Base-by-base conservation (phyloP, 2,113 vertebrate species). In the Tylochromis polylepis region DNA sequence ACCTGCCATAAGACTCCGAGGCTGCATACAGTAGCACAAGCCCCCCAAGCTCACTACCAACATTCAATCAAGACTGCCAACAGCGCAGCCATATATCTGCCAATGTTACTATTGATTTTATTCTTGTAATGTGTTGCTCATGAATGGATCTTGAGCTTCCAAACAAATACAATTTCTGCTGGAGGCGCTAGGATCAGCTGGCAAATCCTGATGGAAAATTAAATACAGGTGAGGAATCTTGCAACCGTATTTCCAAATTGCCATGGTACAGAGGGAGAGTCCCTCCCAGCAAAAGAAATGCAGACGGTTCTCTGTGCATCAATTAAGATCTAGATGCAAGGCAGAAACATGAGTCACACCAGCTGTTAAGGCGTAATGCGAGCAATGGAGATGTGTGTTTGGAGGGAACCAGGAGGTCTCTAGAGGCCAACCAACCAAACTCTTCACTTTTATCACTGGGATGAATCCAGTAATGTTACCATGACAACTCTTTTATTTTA, bases 401-500 rank as follows among this genome's bases (percentile, higher is more conserved):
- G 56, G 83, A 67, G 62, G 53, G 62, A 90, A 60, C 72, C 43
- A 55, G 58, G 53, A 65, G 60, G 80, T 59, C 65, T 85, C 34
- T 56, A 79, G 70, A 53, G 75, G 72, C 72, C 72, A 53, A 77
- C 77, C 88, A 67, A 41, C 31, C 27, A 60, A 84, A 89, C 83
- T 77, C 80, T 80, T n/a, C 79, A 82, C 82, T 88, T 90, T 90
- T 62, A 87, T 92, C 70, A 38, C 75, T 16, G 70, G 57, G 79
- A 87, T 89, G 85, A 89, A 72, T 86, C 72, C n/a, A 11, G 57
- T 58, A 49, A 51, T 4, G 91, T 95, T 91, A 70, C 94, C 91
- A 93, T 95, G 92, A 92, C 91, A 87, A 92, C 82, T 58, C 58
- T 79, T 78, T 86, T 49, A 67, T 82, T 77, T 87, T 29, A 59